Percentiles rank a stretch among this genome's conserved stretches.
Evolutionary conservation across 2,113 vertebrate species (phyloP).

Genomic region (Mirounga angustirostris): DNA sequence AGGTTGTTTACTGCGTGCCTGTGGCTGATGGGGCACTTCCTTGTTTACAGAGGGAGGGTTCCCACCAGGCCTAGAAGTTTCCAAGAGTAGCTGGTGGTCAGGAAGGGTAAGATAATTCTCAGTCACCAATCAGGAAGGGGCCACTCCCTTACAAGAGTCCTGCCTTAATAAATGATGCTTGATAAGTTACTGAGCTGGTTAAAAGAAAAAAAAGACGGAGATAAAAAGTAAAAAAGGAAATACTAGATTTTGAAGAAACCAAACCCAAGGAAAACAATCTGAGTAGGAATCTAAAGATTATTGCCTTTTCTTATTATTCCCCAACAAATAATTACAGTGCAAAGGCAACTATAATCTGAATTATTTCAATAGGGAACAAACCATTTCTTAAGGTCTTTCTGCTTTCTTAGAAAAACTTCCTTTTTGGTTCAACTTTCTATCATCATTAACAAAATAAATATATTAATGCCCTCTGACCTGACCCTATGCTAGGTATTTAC

Average conservation of each 20-base stretch:
- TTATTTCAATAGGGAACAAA: constrained; percentile 24
- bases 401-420: not conserved
- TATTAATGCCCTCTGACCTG: not conserved
- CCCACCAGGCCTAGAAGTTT: not conserved
- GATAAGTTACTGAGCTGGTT: not conserved
- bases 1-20: not conserved
- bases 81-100: not conserved
- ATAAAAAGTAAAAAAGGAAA: constrained; percentile 23
- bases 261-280: not conserved
- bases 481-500: not conserved
- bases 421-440: not conserved
- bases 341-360: not conserved
- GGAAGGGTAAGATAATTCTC: not conserved
- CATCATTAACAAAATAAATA: constrained; percentile 37
- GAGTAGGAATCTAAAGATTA: not conserved
- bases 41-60: not conserved
- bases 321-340: not conserved
- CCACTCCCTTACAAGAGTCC: not conserved
- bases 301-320: constrained; percentile 17
- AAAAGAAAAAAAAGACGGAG: not conserved
- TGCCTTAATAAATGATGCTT: not conserved
- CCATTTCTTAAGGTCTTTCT: constrained; percentile 41
- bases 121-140: not conserved
- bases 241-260: constrained; percentile 37
- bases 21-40: not conserved